Evolutionary conservation across 2,113 vertebrate genomes (phyloP), one percentile per base, ranked within the genome.

Genomic region (Nansenia antarctica): DNA sequence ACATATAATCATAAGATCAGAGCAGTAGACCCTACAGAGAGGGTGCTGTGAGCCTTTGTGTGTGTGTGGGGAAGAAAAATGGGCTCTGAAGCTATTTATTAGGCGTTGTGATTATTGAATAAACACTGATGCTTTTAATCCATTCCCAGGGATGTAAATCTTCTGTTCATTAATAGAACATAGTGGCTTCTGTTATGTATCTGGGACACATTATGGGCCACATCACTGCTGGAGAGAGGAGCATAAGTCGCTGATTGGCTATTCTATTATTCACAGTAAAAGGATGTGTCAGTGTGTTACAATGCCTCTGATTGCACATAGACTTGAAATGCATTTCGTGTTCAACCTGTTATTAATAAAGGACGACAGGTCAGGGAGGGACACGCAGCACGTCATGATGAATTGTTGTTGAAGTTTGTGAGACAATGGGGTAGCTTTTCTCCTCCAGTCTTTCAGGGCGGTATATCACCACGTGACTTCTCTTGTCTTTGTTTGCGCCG

Each of bases 31-130:
- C n/a, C n/a, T 18, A 45, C 42, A 15, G 42, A 12, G 37, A 42
- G 37, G 9, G 37, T 45, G 42, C n/a, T 87, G 83, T 20, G 20
- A 53, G 49, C 8, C 8, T 53, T 7, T 53, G 18, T 53, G 20
- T 53, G 49, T 26, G 49, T 24, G 49, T 24, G 49, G 9, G 49
- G 18, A n/a, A n/a, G n/a, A n/a, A n/a, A n/a, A n/a, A n/a, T n/a
- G 37, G 11, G 9, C 52, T 27, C 52, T 54, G 8, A 12, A 27
- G 52, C 52, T 14, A 24, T 54, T 18, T n/a, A 31, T 58, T 4
- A 58, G 9, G 26, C 27, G 26, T n/a, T 57, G 54, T 57, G 54
- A 30, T 20, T 20, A 53, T 53, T 53, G 29, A 58, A 58, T 58
- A 58, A 58, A 58, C 55, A 58, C 55, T 12, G 31, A 58, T 29